Evolutionary conservation across 2,113 vertebrate species (phyloP), one percentile per base, ranked within the genome.

Genomic region (Oceanodroma tethys): DNA sequence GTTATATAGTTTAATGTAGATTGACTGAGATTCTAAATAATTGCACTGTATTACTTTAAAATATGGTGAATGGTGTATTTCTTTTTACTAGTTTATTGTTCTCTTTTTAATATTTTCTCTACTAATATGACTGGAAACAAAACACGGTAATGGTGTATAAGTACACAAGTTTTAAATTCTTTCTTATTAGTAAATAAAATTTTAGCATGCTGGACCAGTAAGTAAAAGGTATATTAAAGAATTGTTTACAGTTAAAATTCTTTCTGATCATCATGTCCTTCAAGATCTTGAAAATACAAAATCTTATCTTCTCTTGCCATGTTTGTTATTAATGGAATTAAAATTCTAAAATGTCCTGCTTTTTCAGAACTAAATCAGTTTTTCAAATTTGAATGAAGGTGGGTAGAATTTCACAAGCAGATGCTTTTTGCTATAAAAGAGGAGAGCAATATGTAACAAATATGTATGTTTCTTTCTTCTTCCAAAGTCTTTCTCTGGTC

Each of bases 291-390:
- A 87, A 43, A 87, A 59, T 63, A 48, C 8, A 56, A 89, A 90
- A 66, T 72, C 29, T 40, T 60, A 19, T 48, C 13, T 93, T 93
- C 13, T 85, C 30, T 92, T 94, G 16, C 25, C 6, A 23, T 80
- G 16, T 76, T 70, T 93, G 34, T 89, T 85, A 59, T 52, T 86
- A 84, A 55, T 55, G 47, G 47, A 74, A 72, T 88, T 68, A 40
- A 62, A 53, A 66, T 53, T 75, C 82, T 93, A 17, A 82, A 66
- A 90, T 86, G 38, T 83, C 59, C n/a, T 83, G n/a, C 71, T 83
- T 94, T 95, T 95, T 83, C 95, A 95, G 62, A 86, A 86, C 66
- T 88, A 38, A 73, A 62, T 90, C 25, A 62, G 25, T 43, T 83
- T 88, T 93, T 95, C 75, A 81, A 4, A 81, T 93, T 88, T 67